Evolutionary conservation across 2,888 invertebrate genomes (phyloP), one percentile per base, ranked within the genome.

Genomic region (Clusia tigrina): DNA sequence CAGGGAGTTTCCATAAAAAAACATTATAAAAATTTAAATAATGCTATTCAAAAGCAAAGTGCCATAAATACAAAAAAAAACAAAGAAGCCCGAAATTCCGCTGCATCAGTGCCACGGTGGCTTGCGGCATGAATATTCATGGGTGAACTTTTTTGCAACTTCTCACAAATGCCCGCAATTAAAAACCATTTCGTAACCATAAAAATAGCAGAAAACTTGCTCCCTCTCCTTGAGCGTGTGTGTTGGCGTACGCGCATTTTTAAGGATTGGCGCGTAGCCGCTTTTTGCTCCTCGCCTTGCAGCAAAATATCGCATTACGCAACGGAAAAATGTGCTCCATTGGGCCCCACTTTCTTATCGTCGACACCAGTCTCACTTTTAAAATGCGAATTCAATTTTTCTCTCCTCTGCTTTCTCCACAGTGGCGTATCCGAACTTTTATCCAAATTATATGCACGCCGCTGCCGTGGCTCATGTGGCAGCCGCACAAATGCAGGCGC

Each of bases 381-480:
- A n/a, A n/a, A n/a, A n/a, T n/a, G n/a, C n/a, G n/a, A n/a, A n/a
- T n/a, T n/a, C n/a, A n/a, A n/a, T n/a, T n/a, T n/a, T n/a, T n/a
- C n/a, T n/a, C n/a, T n/a, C n/a, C n/a, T n/a, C n/a, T n/a, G n/a
- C n/a, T n/a, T n/a, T n/a, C 22, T 61, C 42, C 52, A 2, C 83
- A 89, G 88, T 90, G 80, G 90, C 90, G 48, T 90, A 90, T 78
- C 90, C 90, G 32, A 88, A 89, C 67, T 85, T 91, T 54, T 90
- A 90, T 78, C 91, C 90, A 12, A 87, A 87, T 63, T 89, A 89
- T 79, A 89, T 92, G 74, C 89, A 89, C 69, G 91, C 92, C 51
- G 89, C 92, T 65, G 90, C 90, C n/a, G 87, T 90, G 42, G 91
- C 90, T n/a, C 90, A 90, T 54, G 88, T 90, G 9, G 90, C 92